phyloP scores from a whole-genome alignment of 2,797 vertebrate species.

The Pteronotus mesoamericanus region DNA sequence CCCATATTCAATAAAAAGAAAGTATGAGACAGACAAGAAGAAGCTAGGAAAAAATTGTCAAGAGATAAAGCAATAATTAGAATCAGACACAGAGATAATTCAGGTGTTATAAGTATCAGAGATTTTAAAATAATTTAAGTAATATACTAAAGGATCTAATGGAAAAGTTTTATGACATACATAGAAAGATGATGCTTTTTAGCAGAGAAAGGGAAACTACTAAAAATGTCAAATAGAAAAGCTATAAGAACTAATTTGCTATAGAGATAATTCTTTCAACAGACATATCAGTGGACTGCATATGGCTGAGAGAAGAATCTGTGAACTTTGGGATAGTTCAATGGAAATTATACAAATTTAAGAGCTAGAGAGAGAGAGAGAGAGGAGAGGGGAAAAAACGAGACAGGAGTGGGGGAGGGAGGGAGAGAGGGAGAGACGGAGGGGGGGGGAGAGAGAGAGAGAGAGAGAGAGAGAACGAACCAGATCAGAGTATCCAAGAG shows the following conservation, averaged over 20 bases:
- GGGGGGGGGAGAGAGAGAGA: fast-evolving
- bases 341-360: not conserved
- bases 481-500: not conserved
- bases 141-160: not conserved
- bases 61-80: not conserved
- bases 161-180: not conserved
- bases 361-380: not conserved
- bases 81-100: not conserved
- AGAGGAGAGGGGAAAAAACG: too few relatives aligned
- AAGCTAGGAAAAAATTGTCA: not conserved
- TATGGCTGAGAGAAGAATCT: not conserved
- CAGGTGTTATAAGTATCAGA: not conserved
- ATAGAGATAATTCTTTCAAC: not conserved
- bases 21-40: not conserved
- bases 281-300: not conserved
- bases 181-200: not conserved
- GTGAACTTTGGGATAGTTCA: not conserved
- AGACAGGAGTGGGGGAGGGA: fast-evolving
- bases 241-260: not conserved
- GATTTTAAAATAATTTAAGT: not conserved
- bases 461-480: not conserved
- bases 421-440: not conserved
- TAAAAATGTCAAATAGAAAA: not conserved
- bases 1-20: not conserved
- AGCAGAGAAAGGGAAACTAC: not conserved